Base-by-base conservation (phyloP, 2,888 invertebrate genomes). In the Callinectes sapidus region DNA sequence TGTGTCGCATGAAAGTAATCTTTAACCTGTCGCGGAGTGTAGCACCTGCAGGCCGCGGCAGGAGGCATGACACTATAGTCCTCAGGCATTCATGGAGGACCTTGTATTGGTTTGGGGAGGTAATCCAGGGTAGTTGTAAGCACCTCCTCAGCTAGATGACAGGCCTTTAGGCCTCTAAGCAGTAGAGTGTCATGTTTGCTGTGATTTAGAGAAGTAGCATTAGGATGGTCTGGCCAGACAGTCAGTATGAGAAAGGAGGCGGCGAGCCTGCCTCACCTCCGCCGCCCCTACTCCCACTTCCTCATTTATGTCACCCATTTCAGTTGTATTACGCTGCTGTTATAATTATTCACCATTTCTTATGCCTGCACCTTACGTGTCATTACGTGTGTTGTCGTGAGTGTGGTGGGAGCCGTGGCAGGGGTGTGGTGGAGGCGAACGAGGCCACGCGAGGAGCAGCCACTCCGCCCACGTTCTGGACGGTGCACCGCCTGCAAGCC, bases 181-280 rank as follows among this genome's bases (percentile, higher is more conserved):
- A 91, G 91, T 93, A 93, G 92, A 81, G 90, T 92, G 93, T 93
- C 93, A 90, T 91, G 93, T 93, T 93, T 93, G 93, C 93, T 93
- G 93, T 93, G 93, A 93, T 93, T 91, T 93, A 93, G 93, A 77
- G 35, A 91, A 85, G 93, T 93, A 93, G 93, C 39, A 71, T 91
- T 93, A 93, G 89, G 71, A 66, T 54, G 89, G 86, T 35, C 35
- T 89, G 91, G 89, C 88, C 81, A 66, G 86, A n/a, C 89, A 89
- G 89, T 66, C 54, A 90, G 71, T 86, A 86, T 87, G 77, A 89
- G 48, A 71, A 32, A 77, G 81, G 81, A 85, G 87, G 54, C 77
- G 88, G 87, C 77, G 88, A 39, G 86, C 48, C 91, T 77, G 55
- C 77, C 88, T 91, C 91, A 23, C 87, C 55, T 54, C 87, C 42